Evolutionary conservation across 2,797 vertebrate species (phyloP), one percentile per base, ranked within the genome.

Genomic region (Centropyge bicolor): DNA sequence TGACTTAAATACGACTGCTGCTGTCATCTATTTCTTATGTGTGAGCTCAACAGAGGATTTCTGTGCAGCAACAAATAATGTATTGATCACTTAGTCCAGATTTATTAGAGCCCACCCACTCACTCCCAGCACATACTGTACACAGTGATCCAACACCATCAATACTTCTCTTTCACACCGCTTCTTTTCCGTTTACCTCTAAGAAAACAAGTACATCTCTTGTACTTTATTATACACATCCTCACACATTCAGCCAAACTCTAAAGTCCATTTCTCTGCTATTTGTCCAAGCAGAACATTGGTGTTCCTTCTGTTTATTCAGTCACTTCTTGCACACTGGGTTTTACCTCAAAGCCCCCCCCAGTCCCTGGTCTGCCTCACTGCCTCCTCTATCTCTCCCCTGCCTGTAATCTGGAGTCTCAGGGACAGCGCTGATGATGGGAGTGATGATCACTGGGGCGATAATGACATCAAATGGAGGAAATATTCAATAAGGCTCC

Each of bases 401-500:
- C 70, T 72, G 69, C 45, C 80, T 78, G 51, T 24, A 49, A 73
- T 71, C n/a, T 76, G 27, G 57, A 75, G 63, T 74, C 80, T 85
- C 66, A 0, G 57, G 71, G 51, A 74, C 75, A 35, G 78, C 5
- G 19, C 70, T 62, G 81, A 84, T 85, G 89, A 92, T 81, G 87
- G 67, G 35, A 74, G 83, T 46, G 87, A 90, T 85, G 88, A 88
- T 89, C 85, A 45, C 87, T 41, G 59, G 52, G 70, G 81, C 35
- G 71, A 86, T 93, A 92, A 92, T 91, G 88, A 86, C 90, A 91
- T 92, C 88, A 89, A 74, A 88, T 86, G 71, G 74, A 91, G 91
- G 87, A 91, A 91, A 91, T 92, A 85, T 93, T 94, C 86, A 89
- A 91, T 93, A 92, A 89, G 77, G 68, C 81, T 82, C 67, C 63